These are phyloP conservation scores for Bovichtus variegatus DNA, from an alignment of 2,797 vertebrate species.

Conservation along the genomic window DNA sequence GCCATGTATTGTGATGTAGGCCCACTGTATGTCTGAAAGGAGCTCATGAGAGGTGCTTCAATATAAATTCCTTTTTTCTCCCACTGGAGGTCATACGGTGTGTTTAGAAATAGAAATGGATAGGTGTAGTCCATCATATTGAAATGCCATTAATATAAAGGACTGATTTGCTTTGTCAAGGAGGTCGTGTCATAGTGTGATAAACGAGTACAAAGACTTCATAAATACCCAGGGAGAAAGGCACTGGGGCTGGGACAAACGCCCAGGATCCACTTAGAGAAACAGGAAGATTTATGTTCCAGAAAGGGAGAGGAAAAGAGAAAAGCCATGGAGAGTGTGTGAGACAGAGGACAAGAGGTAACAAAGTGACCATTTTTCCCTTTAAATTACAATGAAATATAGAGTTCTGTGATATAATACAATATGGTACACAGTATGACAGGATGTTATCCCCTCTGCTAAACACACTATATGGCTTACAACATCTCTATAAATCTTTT, in stretches of 20 bases:
- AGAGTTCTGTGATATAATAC: neutral
- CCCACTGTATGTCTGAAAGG: constrained; percentile 15
- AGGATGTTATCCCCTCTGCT: neutral
- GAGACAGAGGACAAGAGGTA: constrained; percentile 17
- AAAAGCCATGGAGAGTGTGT: constrained; percentile 39
- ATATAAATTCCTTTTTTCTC: constrained; percentile 48
- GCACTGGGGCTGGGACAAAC: constrained; percentile 69
- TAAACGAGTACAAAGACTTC: constrained; percentile 72
- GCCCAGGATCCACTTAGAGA: constrained; percentile 81
- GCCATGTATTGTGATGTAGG: neutral
- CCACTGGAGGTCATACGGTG: constrained; percentile 31
- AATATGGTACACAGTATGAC: neutral
- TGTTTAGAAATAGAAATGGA: constrained; percentile 69
- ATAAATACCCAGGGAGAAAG: constrained; percentile 73
- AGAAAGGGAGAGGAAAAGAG: constrained; percentile 42
- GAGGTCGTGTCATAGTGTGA: constrained; percentile 66
- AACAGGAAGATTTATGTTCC: constrained; percentile 67
- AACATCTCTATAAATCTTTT: neutral
- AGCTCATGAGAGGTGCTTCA: constrained; percentile 43
- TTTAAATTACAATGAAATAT: constrained; percentile 9
- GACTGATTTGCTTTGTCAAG: constrained; percentile 62
- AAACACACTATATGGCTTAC: neutral
- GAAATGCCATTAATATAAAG: constrained; percentile 74
- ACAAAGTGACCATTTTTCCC: constrained; percentile 10
- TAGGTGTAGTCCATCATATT: constrained; percentile 61